Percentiles rank a stretch among this genome's conserved stretches.
phyloP scores from a whole-genome alignment of 2,113 vertebrate species.

The Myanophis thanlyinensis region DNA sequence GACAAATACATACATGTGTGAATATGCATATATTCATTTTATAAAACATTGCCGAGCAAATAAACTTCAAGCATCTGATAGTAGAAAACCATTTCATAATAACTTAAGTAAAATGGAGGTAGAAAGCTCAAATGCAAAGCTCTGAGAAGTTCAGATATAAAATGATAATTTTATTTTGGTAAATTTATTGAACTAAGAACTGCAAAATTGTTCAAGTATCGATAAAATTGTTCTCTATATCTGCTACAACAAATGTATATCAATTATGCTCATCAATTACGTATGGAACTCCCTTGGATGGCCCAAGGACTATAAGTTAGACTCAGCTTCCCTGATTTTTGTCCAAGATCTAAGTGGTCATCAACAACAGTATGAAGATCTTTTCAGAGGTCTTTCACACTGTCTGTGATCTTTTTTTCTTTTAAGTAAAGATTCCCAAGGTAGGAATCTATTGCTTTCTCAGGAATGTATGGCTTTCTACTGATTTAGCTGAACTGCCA shows the following conservation, averaged over 20 bases:
- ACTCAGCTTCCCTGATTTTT: not conserved
- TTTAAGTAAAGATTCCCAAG: not conserved
- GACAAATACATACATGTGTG: not conserved
- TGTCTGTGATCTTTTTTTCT: not conserved
- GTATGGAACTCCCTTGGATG: not conserved
- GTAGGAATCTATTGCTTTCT: too few species aligned
- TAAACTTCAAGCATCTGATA: not conserved
- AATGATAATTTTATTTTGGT: not conserved
- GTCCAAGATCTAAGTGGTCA: not conserved
- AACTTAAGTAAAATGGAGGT: not conserved
- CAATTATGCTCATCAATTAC: not conserved
- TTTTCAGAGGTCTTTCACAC: not conserved
- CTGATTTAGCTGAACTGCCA: not conserved
- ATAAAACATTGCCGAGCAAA: not conserved
- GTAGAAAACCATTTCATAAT: not conserved
- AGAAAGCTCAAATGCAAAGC: not conserved
- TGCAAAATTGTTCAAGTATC: not conserved
- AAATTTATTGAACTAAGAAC: not conserved
- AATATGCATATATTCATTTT: too few species aligned
- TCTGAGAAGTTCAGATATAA: not conserved
- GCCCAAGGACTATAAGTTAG: not conserved
- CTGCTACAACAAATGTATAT: not conserved
- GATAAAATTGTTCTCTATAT: not conserved
- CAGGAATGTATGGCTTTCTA: not conserved
- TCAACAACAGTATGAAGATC: not conserved